These are phyloP conservation scores for Cecidostiba fungosa DNA, from an alignment of 2,888 invertebrate species.

Conservation along the genomic window DNA sequence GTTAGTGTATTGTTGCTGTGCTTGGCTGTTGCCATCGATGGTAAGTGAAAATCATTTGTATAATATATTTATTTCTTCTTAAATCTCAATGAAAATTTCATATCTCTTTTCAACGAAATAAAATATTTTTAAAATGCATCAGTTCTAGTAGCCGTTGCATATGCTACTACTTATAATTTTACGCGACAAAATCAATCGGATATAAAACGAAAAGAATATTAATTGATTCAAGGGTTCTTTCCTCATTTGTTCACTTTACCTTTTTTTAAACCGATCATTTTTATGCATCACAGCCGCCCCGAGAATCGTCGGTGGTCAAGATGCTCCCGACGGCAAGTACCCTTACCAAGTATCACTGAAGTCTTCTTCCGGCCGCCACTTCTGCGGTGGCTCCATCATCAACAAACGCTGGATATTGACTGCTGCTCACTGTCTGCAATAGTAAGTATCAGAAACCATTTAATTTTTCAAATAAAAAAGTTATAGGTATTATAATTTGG, in stretches of 20 bases:
- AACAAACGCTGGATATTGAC: conserved; percentile 81
- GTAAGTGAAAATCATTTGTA: conserved; percentile 2
- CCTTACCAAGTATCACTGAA: conserved; percentile 55
- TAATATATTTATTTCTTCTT: neutral
- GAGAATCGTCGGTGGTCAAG: conserved; percentile 56
- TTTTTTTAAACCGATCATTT: neutral
- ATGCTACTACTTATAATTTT: too few relatives aligned
- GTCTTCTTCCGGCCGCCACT: conserved; percentile 75
- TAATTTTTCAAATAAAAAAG: too few relatives aligned
- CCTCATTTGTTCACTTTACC: too few relatives aligned
- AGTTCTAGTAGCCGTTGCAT: too few relatives aligned
- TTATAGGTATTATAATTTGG: too few relatives aligned
- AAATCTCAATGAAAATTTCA: neutral
- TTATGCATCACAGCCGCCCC: conserved; percentile 55
- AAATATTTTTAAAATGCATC: neutral
- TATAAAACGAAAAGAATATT: neutral
- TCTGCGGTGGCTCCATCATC: conserved; percentile 83
- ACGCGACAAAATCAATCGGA: neutral
- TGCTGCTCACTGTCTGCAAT: conserved; percentile 83
- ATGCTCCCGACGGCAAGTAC: conserved; percentile 52
- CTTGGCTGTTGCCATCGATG: neutral
- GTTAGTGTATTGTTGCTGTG: conserved; percentile 21
- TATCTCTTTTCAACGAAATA: neutral
- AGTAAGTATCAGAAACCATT: neutral
- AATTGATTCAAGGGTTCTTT: too few relatives aligned